Evolutionary conservation across 2,113 vertebrate species (phyloP).

Genomic region (Leucosticte australis): DNA sequence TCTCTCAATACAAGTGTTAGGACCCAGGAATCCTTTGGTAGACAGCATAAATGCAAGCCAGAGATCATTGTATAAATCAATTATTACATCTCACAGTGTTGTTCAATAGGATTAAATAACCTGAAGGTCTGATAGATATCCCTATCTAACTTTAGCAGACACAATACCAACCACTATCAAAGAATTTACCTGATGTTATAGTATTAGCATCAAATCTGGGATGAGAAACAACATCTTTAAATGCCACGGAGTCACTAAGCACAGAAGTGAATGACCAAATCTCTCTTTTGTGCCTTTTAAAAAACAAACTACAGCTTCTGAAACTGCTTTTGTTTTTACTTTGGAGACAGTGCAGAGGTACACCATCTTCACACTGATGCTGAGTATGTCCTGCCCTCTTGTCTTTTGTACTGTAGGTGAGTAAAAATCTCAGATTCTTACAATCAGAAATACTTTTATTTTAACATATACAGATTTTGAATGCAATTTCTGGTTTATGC

Average conservation of each 20-base stretch:
- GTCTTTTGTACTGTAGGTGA: not conserved
- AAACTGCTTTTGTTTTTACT: not conserved
- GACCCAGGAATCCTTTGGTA: not conserved
- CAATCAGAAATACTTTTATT: not conserved
- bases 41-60: not conserved
- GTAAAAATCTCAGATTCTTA: not conserved
- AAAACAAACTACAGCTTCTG: not conserved
- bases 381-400: not conserved
- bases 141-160: not conserved
- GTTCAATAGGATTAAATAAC: not conserved
- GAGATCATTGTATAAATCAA: slow-evolving; percentile 20
- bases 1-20: not conserved
- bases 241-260: not conserved
- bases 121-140: not conserved
- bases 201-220: not conserved
- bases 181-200: not conserved
- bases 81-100: not conserved
- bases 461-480: not conserved
- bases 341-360: fast-evolving
- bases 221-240: not conserved
- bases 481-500: not conserved
- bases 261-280: not conserved
- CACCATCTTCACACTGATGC: not conserved
- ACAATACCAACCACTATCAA: not conserved
- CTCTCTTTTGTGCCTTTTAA: not conserved